Conservation (phyloP, 2,888 invertebrate species). For the Blastobasis lacticolella region DNA sequence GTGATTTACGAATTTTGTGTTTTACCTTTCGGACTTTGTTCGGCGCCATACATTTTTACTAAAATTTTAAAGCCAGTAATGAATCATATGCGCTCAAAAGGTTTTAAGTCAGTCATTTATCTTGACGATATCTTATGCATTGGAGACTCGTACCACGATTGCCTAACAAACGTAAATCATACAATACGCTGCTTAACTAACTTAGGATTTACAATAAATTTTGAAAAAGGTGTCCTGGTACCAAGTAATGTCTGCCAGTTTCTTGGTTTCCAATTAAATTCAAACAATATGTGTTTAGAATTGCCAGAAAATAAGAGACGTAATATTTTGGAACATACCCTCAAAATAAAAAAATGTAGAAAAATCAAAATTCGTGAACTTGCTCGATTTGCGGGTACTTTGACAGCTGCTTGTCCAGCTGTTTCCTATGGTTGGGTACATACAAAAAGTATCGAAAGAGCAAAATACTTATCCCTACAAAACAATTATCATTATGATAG, state of each 20-base stretch:
- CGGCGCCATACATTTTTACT: conserved; percentile 6
- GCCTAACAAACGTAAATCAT: not conserved
- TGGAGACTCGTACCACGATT: not conserved
- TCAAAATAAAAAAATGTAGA: not conserved
- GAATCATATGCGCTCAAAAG: not conserved
- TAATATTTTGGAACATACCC: not conserved
- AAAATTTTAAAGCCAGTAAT: conserved; percentile 4
- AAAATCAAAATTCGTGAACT: not conserved
- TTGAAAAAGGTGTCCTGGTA: not conserved
- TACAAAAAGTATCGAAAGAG: not conserved
- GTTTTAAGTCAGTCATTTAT: not conserved
- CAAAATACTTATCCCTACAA: not conserved
- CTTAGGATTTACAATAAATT: conserved; percentile 1
- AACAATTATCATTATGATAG: not conserved
- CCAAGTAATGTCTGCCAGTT: not conserved
- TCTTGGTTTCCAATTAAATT: not conserved
- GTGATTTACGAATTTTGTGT: not conserved
- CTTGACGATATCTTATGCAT: not conserved
- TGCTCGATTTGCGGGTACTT: not conserved
- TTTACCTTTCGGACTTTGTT: conserved; percentile 3
- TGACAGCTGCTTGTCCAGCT: conserved; percentile 1
- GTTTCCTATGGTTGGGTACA: conserved; percentile 1
- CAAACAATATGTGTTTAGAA: not conserved
- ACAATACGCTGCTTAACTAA: not conserved
- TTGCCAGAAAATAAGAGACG: not conserved